Percentiles rank a stretch among this genome's conserved stretches.
Conservation (phyloP, 2,888 invertebrate genomes). For the Trachelus stipa region DNA sequence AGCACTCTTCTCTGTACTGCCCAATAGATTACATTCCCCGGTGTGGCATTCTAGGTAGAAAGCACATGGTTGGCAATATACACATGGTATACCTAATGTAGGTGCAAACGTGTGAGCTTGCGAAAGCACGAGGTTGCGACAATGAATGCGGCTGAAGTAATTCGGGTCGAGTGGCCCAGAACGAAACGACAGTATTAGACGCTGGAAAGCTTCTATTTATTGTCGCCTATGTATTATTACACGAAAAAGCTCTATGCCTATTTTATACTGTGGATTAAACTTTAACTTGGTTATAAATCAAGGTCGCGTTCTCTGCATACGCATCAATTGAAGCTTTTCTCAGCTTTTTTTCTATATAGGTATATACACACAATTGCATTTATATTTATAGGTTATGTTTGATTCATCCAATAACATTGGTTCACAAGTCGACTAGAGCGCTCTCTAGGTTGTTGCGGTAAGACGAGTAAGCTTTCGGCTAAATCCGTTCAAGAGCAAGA, state of each 20-base stretch:
- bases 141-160: background rate
- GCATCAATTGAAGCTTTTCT: background rate
- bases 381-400: background rate
- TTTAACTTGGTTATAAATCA: background rate
- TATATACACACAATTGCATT: background rate
- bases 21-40: background rate
- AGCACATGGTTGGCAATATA: background rate
- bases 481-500: background rate
- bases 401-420: background rate
- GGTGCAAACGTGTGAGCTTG: background rate
- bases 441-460: background rate
- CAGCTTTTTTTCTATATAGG: background rate
- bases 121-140: background rate
- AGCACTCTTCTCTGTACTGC: background rate
- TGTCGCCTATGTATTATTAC: background rate
- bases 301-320: background rate
- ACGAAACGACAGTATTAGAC: background rate
- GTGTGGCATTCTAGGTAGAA: background rate
- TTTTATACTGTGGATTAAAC: background rate
- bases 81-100: background rate
- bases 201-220: background rate
- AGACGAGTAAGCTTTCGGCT: background rate
- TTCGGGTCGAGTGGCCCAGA: background rate
- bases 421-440: background rate
- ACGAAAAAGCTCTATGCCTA: background rate